These are phyloP conservation scores for Eucriotettix oculatus DNA, from an alignment of 2,888 invertebrate species.

Conservation along the genomic window DNA sequence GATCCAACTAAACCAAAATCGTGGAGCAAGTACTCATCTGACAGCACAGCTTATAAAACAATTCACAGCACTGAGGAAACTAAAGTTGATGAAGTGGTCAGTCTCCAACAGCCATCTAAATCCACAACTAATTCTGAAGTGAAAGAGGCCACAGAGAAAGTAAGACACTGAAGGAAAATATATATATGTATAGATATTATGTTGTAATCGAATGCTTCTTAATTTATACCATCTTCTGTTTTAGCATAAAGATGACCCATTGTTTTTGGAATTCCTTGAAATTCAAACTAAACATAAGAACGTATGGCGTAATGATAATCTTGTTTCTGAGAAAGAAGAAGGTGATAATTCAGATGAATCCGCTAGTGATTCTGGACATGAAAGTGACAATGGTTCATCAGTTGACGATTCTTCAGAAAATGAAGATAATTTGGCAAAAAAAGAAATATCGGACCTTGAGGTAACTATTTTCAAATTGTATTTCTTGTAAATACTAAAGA, in stretches of 20 bases:
- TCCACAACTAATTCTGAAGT: constrained; percentile 13
- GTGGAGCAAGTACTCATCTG: constrained; percentile 83
- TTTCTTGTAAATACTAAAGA: background rate
- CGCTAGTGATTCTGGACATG: constrained; percentile 17
- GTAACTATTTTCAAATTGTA: constrained; percentile 23
- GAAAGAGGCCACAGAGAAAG: background rate
- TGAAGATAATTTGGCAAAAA: constrained; percentile 43
- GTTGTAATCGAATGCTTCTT: too few species aligned
- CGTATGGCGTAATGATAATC: constrained; percentile 36
- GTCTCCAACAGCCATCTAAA: constrained; percentile 17
- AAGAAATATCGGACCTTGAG: constrained; percentile 61
- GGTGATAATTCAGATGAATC: constrained; percentile 9
- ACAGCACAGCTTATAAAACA: constrained; percentile 49
- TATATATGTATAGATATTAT: too few species aligned
- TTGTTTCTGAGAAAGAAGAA: constrained; percentile 21
- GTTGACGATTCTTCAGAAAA: constrained; percentile 16
- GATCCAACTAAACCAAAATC: constrained; percentile 64
- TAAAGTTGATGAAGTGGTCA: constrained; percentile 14
- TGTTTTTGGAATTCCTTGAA: constrained; percentile 78
- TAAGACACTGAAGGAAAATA: too few species aligned
- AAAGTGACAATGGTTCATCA: constrained; percentile 17
- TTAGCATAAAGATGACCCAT: constrained; percentile 70
- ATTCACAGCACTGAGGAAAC: constrained; percentile 25
- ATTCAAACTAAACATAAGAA: constrained; percentile 45
- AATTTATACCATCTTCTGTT: constrained; percentile 8